These are phyloP conservation scores for Sebastes trivittatus DNA, from an alignment of 2,797 vertebrate species.

Conservation along the genomic window DNA sequence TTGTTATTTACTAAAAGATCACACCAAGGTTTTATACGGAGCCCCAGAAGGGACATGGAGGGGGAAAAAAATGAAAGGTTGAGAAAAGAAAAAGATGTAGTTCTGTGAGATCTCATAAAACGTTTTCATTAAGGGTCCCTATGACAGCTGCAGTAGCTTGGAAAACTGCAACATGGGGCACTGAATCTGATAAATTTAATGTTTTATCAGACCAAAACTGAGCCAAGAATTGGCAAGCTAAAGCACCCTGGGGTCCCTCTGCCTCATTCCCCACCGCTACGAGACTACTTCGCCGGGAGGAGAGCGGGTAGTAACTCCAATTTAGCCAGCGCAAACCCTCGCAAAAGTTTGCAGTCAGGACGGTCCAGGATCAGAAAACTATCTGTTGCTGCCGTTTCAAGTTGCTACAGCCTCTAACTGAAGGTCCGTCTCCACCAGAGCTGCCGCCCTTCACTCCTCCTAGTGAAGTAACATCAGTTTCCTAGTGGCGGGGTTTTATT, in stretches of 20 bases:
- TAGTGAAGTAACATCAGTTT: accelerated
- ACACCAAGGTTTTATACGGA: background rate
- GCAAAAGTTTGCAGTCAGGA: no score
- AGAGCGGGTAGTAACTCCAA: background rate
- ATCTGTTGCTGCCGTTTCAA: no score
- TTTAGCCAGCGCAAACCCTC: accelerated
- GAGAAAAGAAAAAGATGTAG: no score
- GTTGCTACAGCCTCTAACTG: no score
- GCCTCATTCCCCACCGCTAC: background rate
- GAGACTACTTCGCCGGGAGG: background rate
- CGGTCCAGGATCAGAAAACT: no score
- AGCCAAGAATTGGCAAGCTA: background rate
- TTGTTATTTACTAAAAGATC: background rate
- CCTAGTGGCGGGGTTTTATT: no score
- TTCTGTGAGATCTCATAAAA: no score
- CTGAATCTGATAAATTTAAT: accelerated
- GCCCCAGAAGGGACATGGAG: no score
- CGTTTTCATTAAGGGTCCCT: accelerated
- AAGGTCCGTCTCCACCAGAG: no score
- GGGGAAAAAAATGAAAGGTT: no score
- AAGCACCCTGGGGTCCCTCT: no score
- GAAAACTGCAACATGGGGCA: background rate
- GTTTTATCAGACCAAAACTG: background rate
- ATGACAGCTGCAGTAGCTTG: background rate
- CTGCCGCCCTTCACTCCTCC: accelerated